These are phyloP conservation scores for Acanthopleura granulata DNA, from an alignment of 2,888 invertebrate genomes.

Conservation along the genomic window DNA sequence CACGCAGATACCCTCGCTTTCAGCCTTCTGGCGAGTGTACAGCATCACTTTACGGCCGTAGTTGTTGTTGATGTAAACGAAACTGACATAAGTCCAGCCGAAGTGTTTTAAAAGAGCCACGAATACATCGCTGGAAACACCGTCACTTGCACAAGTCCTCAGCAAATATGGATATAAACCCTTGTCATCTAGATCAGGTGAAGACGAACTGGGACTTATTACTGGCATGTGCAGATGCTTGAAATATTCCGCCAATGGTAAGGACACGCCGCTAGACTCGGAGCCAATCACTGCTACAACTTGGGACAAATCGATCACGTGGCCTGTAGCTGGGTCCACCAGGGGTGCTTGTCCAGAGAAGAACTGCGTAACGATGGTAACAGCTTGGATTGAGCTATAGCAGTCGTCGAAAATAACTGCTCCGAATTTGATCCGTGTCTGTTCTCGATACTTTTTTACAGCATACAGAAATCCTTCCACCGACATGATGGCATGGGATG, in stretches of 20 bases:
- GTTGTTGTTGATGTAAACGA: constrained; percentile 1
- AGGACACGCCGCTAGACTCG: not conserved
- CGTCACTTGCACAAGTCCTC: not conserved
- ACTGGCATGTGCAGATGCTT: not conserved
- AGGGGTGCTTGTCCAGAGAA: not conserved
- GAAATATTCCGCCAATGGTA: not conserved
- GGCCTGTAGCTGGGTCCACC: not conserved
- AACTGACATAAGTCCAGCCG: not conserved
- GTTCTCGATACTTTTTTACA: not conserved
- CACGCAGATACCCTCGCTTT: not conserved
- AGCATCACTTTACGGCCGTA: not conserved
- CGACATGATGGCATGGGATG: not conserved
- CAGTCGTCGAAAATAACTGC: constrained; percentile 15
- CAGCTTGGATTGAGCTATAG: not conserved
- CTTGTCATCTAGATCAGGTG: not conserved
- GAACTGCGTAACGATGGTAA: not conserved
- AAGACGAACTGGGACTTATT: not conserved
- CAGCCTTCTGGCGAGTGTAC: not conserved
- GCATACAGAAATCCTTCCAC: not conserved
- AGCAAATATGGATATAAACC: not conserved
- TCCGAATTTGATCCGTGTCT: not conserved
- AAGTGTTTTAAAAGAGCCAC: constrained; percentile 5
- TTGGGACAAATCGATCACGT: not conserved
- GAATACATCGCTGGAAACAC: not conserved
- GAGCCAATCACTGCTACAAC: constrained; percentile 1